phyloP scores from a whole-genome alignment of 2,113 vertebrate species.

The Misgurnus mizolepis region DNA sequence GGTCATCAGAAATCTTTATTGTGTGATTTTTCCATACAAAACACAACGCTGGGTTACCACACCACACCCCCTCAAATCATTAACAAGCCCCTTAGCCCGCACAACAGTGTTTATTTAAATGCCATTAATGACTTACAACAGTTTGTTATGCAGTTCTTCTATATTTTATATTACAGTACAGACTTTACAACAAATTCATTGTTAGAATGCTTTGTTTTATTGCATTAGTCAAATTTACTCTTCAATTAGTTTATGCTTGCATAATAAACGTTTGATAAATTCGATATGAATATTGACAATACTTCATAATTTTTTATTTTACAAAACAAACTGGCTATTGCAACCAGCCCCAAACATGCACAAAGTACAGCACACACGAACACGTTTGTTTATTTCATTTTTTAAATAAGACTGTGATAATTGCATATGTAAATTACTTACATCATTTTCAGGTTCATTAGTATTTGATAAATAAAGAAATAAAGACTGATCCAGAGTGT shows the following conservation, averaged over 20 bases:
- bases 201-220: constrained; percentile 76
- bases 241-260: constrained; percentile 66
- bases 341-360: constrained; percentile 57
- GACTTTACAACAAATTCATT: constrained; percentile 76
- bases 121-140: constrained; percentile 64
- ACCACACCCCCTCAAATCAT: constrained; percentile 56
- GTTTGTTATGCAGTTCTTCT: constrained; percentile 67
- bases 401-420: background rate
- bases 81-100: constrained; percentile 49
- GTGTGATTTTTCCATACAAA: constrained; percentile 79
- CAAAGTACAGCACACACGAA: constrained; percentile 56
- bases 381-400: background rate
- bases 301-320: constrained; percentile 61
- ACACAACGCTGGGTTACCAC: constrained; percentile 66
- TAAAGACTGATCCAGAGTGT: background rate
- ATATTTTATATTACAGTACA: constrained; percentile 79
- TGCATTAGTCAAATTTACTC: constrained; percentile 71
- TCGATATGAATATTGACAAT: constrained; percentile 65
- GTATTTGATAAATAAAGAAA: constrained; percentile 26
- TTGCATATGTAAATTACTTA: constrained; percentile 8
- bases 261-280: constrained; percentile 65
- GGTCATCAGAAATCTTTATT: constrained; percentile 80
- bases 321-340: constrained; percentile 70
- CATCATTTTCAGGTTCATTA: constrained; percentile 10
- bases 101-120: constrained; percentile 61